phyloP scores from a whole-genome alignment of 2,113 vertebrate species.

The Seriola aureovittata region DNA sequence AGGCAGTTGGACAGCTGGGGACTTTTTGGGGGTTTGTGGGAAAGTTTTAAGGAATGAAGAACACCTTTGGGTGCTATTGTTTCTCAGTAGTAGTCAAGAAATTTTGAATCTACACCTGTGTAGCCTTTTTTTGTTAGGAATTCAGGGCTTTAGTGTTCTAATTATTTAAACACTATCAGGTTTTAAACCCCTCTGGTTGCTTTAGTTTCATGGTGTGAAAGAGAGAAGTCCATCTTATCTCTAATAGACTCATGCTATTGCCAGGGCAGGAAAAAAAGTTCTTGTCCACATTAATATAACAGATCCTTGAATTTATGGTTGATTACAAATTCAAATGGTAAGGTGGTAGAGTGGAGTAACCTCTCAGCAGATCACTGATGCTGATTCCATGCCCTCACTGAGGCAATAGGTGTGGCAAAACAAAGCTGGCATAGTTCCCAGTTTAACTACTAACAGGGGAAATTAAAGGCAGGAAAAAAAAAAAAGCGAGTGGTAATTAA shows the following conservation, averaged over 20 bases:
- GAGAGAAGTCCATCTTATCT: slow-evolving; percentile 9
- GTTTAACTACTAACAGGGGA: slow-evolving; percentile 63
- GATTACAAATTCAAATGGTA: slow-evolving; percentile 26
- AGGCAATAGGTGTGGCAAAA: slow-evolving; percentile 54
- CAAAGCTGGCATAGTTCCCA: slow-evolving; percentile 57
- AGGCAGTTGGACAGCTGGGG: slow-evolving; percentile 54
- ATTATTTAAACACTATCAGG: background rate
- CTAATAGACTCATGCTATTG: background rate
- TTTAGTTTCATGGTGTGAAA: background rate
- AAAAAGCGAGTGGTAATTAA: slow-evolving; percentile 67
- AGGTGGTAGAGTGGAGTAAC: slow-evolving; percentile 20
- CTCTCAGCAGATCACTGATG: slow-evolving; percentile 48
- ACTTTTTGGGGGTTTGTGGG: slow-evolving; percentile 1
- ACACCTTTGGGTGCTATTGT: background rate
- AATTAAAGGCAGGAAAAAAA: slow-evolving; percentile 62
- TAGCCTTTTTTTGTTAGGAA: background rate
- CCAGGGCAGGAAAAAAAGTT: background rate
- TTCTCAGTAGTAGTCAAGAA: background rate
- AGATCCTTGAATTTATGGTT: slow-evolving; percentile 18
- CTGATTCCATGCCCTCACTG: slow-evolving; percentile 45
- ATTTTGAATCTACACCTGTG: slow-evolving; percentile 18
- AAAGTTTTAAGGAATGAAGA: slow-evolving; percentile 40
- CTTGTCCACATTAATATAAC: background rate
- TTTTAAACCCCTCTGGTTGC: slow-evolving; percentile 21
- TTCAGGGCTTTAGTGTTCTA: slow-evolving; percentile 9